Base-by-base conservation (phyloP, 2,797 vertebrate genomes). In the Macrochelys suwanniensis region DNA sequence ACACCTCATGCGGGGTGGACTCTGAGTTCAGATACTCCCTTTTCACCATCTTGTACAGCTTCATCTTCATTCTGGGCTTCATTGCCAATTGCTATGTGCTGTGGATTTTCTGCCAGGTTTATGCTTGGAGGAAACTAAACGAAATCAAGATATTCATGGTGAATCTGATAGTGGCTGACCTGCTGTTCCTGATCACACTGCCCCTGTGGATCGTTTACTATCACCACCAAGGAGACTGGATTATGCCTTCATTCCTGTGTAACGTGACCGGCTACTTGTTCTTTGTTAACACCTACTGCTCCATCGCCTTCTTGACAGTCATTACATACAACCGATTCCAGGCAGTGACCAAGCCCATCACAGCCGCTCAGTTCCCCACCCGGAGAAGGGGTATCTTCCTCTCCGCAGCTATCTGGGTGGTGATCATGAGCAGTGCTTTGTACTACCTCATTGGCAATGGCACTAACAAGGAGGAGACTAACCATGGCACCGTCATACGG, bases 81-180 rank as follows among this genome's bases (percentile, higher is more conserved):
- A 5, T 98, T 0, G 97, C 99, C 25, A 99, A 99, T 81, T 54
- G 97, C 92, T 99, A 99, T 0, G 99, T 99, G 53, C 98, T 99
- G 5, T 99, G 98, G 94, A 98, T 99, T 81, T 98, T 99, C 94
- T 97, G 89, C n/a, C 95, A 23, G 45, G 98, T 99, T 82, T 99
- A 99, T 2, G 96, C 98, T 4, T 96, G 98, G 47, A 99, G 98
- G 90, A 98, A 98, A 79, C 98, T 99, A 94, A 99, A 98, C 1
- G 99, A 99, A 97, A 99, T 99, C 68, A 99, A 98, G 94, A 99
- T 99, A 98, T 99, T 99, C 96, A 99, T 99, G 99, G 98, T 98
- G 92, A 99, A 99, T 97, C 94, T 99, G 95, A 99, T 99, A 2
- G 82, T 99, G 5, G 99, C 99, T 0, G 99, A 99, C 92, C 98